Evolutionary conservation across 2,113 vertebrate species (phyloP), one percentile per base, ranked within the genome.

Genomic region (Petromus typicus): DNA sequence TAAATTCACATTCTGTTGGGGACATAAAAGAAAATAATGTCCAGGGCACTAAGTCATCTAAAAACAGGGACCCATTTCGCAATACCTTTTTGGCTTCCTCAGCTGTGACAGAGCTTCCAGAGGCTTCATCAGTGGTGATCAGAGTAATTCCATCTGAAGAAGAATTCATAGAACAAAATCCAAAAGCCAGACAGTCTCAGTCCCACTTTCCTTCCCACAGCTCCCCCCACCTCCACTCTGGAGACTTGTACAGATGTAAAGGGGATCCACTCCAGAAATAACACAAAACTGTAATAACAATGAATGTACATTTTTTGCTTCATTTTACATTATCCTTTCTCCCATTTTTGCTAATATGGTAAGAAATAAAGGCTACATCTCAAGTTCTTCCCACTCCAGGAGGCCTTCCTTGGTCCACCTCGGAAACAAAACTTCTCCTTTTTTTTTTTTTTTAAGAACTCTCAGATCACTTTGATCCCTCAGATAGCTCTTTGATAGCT

Each of bases 11-110:
- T 90, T 92, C 87, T 0, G 30, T 34, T 34, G 63, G 84, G 48
- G 89, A 30, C 16, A 96, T 90, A 61, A 95, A 56, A 79, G 48
- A 97, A 93, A 88, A 96, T 23, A 61, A 73, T 71, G 86, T 12
- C 2, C 25, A 27, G 20, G 89, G 45, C 14, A 69, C 7, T 78
- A 75, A 94, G 23, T 90, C 59, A 84, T n/a, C 30, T 85, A 95
- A 93, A 83, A 45, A 56, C 9, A 71, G 37, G 45, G 13, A 37
- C 5, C 63, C 16, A 57, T 67, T 86, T 67, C 43, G 17, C 0
- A 0, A 34, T 98, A 99, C 99, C 99, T 99, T 98, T 94, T 97
- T 98, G 91, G 99, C 99, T 91, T 99, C 99, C 30, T 98, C 98
- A 76, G 97, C 97, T 66, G 99, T 99, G 85, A 99, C 95, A 0